Percentiles rank a stretch among this genome's conserved stretches.
Evolutionary conservation across 2,888 invertebrate species (phyloP).

Genomic region (Harpalus rubripes): DNA sequence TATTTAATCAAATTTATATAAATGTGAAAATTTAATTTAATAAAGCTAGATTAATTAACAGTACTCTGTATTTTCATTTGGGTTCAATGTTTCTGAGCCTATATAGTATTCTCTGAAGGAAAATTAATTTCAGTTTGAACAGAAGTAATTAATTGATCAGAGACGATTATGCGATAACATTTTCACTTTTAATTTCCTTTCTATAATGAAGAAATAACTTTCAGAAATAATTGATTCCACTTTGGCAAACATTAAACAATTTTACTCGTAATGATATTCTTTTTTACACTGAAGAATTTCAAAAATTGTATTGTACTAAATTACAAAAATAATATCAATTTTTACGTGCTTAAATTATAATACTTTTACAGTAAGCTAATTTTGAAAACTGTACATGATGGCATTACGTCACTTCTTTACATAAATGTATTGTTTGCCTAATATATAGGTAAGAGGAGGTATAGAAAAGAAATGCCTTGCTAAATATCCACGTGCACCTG

Average conservation of each 20-base stretch:
- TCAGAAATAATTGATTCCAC: not conserved
- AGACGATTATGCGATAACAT: not conserved
- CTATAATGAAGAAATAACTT: not conserved
- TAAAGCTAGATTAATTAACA: not conserved
- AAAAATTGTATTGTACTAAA: no score
- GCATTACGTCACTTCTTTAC: no score
- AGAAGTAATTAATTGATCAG: not conserved
- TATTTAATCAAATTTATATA: no score
- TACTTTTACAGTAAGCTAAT: no score
- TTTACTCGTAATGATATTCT: not conserved
- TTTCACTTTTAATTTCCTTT: constrained; percentile 1
- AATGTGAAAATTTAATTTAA: not conserved
- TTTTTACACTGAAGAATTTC: no score
- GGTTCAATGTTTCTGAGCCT: not conserved
- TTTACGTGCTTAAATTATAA: no score
- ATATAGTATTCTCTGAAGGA: not conserved
- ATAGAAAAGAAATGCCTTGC: no score
- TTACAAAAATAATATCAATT: no score
- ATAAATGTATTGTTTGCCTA: no score
- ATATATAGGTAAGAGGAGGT: no score
- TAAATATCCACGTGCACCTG: no score
- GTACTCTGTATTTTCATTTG: not conserved
- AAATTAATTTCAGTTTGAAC: not conserved
- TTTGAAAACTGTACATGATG: no score
- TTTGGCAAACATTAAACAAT: not conserved